phyloP scores from a whole-genome alignment of 2,797 vertebrate species.

The Clarias laeviceps region DNA sequence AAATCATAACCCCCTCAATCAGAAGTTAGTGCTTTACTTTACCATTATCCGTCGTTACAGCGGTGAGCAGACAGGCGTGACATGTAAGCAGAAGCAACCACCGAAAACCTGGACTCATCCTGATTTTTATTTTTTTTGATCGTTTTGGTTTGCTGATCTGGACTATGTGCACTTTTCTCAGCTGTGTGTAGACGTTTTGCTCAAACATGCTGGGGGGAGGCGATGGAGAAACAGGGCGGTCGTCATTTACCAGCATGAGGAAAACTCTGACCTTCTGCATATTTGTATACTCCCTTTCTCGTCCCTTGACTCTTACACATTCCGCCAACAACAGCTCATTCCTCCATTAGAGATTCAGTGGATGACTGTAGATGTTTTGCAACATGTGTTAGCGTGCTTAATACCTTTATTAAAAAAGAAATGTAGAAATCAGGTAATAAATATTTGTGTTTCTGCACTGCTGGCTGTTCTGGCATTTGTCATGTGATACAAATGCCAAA shows the following conservation, averaged over 20 bases:
- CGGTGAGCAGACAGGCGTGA: constrained; percentile 53
- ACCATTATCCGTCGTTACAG: constrained; percentile 67
- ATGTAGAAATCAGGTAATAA: background rate
- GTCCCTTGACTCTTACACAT: background rate
- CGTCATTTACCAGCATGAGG: constrained; percentile 34
- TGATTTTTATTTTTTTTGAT: constrained; percentile 18
- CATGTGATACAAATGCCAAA: background rate
- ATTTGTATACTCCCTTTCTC: background rate
- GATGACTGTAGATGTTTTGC: background rate
- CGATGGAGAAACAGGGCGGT: background rate
- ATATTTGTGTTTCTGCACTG: background rate
- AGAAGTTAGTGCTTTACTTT: constrained; percentile 22
- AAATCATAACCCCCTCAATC: background rate
- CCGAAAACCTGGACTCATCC: constrained; percentile 61
- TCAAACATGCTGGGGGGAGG: constrained; percentile 1
- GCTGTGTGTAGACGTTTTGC: background rate
- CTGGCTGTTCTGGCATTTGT: background rate
- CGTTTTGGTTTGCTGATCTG: constrained; percentile 13
- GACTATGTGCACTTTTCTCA: background rate
- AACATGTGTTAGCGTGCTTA: background rate
- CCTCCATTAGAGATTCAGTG: background rate
- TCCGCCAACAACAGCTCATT: background rate
- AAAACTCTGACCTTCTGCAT: constrained; percentile 26
- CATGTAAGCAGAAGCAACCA: constrained; percentile 61
- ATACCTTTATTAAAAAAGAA: background rate